Evolutionary conservation across 2,888 invertebrate genomes (phyloP), one percentile per base, ranked within the genome.

Genomic region (Meandrusa payeni): DNA sequence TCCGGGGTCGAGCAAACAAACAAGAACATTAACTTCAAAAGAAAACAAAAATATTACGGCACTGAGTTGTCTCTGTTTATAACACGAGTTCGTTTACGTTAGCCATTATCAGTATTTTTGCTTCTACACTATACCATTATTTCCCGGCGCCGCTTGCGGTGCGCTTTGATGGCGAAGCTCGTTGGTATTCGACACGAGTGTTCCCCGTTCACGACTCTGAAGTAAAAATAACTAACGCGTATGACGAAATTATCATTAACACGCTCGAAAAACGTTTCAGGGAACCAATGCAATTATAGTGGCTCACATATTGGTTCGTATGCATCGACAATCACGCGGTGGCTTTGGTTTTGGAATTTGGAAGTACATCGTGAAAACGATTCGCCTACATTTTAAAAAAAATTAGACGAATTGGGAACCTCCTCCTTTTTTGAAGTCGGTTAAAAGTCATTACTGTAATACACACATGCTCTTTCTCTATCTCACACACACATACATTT

Each of bases 211-310:
- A 39, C 33, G 33, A 22, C 39, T 27, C 28, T 17, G 32, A 9
- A 9, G 26, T 39, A 39, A 39, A 44, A 44, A 44, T 44, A 44
- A 39, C 44, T 28, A 11, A 11, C 19, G 31, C 12, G 38, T 44
- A 32, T 32, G 39, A 44, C 39, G 32, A 28, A 37, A 22, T 22
- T 23, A 28, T 28, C 33, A 34, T 44, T 44, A 33, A 33, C 43
- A 43, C 38, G 26, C 19, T 22, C 26, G 24, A 37, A 43, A 32
- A 34, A 41, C 41, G 17, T 28, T 28, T 28, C 27, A 34, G 22
- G 27, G 34, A 34, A 41, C 15, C 13, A 15, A 28, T 15, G 23
- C 34, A 2, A 7, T 10, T 9, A 26, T 12, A 4, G 13, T 6
- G 10, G 2, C 5, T 13, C 11, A n/a, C 11, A n/a, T 22, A 3